phyloP scores from a whole-genome alignment of 2,888 invertebrate genomes.

The Eupithecia subumbrata region DNA sequence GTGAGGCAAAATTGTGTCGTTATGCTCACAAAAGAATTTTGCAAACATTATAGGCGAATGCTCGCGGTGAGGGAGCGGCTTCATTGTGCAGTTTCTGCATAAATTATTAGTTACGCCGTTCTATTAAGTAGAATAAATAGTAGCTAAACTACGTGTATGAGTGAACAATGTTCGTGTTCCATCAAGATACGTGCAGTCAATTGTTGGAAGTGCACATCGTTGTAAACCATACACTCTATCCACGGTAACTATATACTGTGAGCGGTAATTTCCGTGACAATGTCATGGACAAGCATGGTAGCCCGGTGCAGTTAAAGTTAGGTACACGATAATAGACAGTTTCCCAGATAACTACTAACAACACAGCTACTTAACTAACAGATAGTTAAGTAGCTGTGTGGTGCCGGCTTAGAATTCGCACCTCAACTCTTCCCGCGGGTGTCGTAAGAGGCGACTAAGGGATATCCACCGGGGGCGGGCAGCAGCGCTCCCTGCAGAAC shows the following conservation, averaged over 20 bases:
- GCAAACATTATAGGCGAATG: neutral
- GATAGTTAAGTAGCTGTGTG: too few relatives aligned
- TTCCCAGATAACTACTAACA: neutral
- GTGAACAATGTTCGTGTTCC: conserved; percentile 60
- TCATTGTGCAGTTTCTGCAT: conserved; percentile 21
- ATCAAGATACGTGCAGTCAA: conserved; percentile 65
- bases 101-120: conserved; percentile 26
- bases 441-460: too few relatives aligned
- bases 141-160: conserved; percentile 36
- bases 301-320: neutral
- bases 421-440: too few relatives aligned
- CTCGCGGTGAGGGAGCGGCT: neutral
- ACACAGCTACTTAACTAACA: too few relatives aligned
- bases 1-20: neutral
- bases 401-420: too few relatives aligned
- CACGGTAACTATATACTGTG: conserved; percentile 50
- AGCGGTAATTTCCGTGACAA: conserved; percentile 52
- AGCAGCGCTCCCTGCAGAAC: too few relatives aligned
- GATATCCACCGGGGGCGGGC: too few relatives aligned
- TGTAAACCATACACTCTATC: conserved; percentile 50
- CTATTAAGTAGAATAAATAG: conserved; percentile 17
- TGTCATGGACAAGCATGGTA: conserved; percentile 23
- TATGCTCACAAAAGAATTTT: neutral
- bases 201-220: conserved; percentile 70
- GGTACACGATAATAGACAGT: neutral